phyloP scores from a whole-genome alignment of 2,888 invertebrate genomes.

The Netelia melanura region DNA sequence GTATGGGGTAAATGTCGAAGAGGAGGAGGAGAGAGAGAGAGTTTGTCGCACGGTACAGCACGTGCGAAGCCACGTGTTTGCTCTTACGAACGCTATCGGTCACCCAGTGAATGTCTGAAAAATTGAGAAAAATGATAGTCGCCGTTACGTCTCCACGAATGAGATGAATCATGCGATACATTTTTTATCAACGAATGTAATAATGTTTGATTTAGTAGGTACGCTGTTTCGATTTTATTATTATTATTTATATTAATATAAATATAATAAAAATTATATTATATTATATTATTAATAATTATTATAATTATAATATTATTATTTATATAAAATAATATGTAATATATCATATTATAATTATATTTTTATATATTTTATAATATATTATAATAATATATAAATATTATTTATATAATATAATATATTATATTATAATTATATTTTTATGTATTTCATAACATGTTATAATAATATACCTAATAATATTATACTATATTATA shows the following conservation, averaged over 20 bases:
- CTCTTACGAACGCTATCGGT: conserved; percentile 30
- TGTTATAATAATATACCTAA: too few relatives aligned
- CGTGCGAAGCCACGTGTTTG: conserved; percentile 61
- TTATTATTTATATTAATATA: not conserved
- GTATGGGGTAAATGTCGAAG: conserved; percentile 3
- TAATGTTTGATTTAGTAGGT: not conserved
- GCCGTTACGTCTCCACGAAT: not conserved
- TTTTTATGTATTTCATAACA: too few relatives aligned
- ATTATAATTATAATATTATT: too few relatives aligned
- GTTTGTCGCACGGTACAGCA: conserved; percentile 21
- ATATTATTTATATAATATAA: too few relatives aligned
- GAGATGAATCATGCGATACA: conserved; percentile 18
- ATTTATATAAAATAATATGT: too few relatives aligned
- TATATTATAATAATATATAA: too few relatives aligned
- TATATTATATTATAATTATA: too few relatives aligned
- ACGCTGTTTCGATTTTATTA: conserved; percentile 4
- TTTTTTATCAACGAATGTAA: conserved; percentile 30
- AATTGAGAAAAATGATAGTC: conserved; percentile 43
- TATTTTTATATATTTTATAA: too few relatives aligned
- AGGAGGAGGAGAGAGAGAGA: conserved; percentile 7
- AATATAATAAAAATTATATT: too few relatives aligned
- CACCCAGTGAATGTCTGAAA: conserved; percentile 47
- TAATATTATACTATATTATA: too few relatives aligned
- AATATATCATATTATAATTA: too few relatives aligned
- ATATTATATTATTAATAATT: too few relatives aligned